Evolutionary conservation across 2,888 invertebrate genomes (phyloP).

Genomic region (Drosophila kambysellisi): DNA sequence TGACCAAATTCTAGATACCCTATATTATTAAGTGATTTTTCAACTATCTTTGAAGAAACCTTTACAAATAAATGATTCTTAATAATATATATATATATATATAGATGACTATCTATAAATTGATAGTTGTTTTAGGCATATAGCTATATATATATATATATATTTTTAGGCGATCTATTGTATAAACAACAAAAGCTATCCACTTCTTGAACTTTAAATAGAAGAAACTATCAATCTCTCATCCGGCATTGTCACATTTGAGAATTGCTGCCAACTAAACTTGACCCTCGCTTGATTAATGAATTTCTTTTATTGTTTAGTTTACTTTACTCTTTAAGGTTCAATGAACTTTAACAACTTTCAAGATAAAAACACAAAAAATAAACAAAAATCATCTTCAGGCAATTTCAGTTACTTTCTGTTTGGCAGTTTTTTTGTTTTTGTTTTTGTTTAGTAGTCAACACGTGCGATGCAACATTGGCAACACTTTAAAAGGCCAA

Average conservation of each 20-base stretch:
- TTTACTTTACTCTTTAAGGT: background rate
- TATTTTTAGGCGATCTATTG: background rate
- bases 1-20: background rate
- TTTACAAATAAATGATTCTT: no score
- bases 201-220: background rate
- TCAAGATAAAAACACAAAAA: background rate
- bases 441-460: slow-evolving; percentile 36
- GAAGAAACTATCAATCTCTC: background rate
- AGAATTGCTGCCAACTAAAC: background rate
- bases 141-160: no score
- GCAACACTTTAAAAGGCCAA: slow-evolving; percentile 40
- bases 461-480: slow-evolving; percentile 33
- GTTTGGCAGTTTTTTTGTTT: background rate
- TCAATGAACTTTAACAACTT: background rate
- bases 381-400: background rate
- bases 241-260: background rate
- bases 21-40: background rate
- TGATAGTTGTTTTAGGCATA: no score
- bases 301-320: background rate
- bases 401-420: background rate
- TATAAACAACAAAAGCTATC: background rate
- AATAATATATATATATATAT: no score
- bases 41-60: background rate
- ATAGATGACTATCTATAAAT: no score
- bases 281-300: background rate